Evolutionary conservation across 2,888 invertebrate species (phyloP), one percentile per base, ranked within the genome.

Genomic region (Diplolepis rosae): DNA sequence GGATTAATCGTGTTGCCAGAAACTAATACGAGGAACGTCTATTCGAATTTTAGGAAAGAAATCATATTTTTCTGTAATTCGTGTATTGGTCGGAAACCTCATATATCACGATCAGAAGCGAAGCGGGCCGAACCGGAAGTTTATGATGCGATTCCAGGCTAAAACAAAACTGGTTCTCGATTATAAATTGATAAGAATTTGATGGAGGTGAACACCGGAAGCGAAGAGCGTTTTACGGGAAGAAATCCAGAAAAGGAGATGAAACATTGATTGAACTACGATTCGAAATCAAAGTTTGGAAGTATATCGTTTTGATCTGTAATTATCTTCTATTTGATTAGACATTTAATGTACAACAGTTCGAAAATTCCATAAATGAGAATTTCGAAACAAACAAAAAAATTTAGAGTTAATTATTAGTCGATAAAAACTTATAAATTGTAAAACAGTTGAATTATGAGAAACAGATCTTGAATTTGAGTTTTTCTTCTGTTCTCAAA

Each of bases 141-240:
- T 56, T 18, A 45, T 45, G 45, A 18, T 22, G 18, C 18, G 45
- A 45, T 45, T 45, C 22, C 35, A 35, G 13, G 32, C 4, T 56
- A 22, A 18, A 35, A 56, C 13, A 32, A 13, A 22, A 22, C 22
- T 22, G 35, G 24, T 35, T 35, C 56, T 35, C 13, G 35, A 35
- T 56, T 56, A 56, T 56, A 56, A 56, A 56, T 56, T 35, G 22
- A 35, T 56, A n/a, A 13, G 18, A 22, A 35, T 35, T 56, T 56
- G 56, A 56, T 56, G 56, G 56, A 56, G 35, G 24, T 32, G 56
- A 22, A 22, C 35, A 35, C 32, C 22, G 22, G 32, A 56, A 56
- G 35, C 18, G 24, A 35, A 22, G 35, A 56, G 11, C 35, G 13
- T 56, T 56, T 30, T 27, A 9, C 18, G 28, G 9, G n/a, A 54